Base-by-base conservation (phyloP, 2,888 invertebrate genomes). In the Loripinus fragilis region DNA sequence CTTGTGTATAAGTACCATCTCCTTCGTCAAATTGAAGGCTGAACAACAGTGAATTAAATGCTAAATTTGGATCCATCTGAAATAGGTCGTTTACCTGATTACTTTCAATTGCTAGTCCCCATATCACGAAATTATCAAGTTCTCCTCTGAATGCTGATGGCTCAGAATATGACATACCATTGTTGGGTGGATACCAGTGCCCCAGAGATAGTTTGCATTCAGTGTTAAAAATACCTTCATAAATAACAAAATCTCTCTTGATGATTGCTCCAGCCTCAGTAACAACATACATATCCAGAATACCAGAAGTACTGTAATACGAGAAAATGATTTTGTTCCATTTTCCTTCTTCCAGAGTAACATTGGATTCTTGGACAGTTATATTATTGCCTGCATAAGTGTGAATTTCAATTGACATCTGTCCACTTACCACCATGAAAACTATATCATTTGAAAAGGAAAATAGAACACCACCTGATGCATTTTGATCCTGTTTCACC, bases 251-350 rank as follows among this genome's bases (percentile, higher is more conserved):
- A 1, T 78, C 75, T 28, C 45, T 71, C 0, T 73, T 65, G 12
- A 80, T 77, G 0, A 87, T 35, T 52, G 76, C 76, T 0, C 86
- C 88, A 64, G 72, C 55, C 45, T 76, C 82, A 70, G 82, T 85
- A 71, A 90, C 81, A 20, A 68, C 42, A 55, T 85, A 90, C 23
- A 88, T 33, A 33, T 78, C 74, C n/a, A 78, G 38, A 12, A 71
- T 64, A 15, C 89, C 90, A n/a, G 81, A 69, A 5, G 48, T 41
- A 38, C 76, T 83, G 41, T 83, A 74, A 55, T 89, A 90, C 20
- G 85, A 81, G 8, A 90, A 55, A 10, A 87, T 78, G 5, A 90
- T 69, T 68, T 87, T 89, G 81, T 86, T 89, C 90, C 90, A 90
- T 25, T 74, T 50, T n/a, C 71, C 78, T 64, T 60, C 41, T 60